Base-by-base conservation (phyloP, 53 echinoderm and acorn worm genomes). In the Henricia sp. region DNA sequence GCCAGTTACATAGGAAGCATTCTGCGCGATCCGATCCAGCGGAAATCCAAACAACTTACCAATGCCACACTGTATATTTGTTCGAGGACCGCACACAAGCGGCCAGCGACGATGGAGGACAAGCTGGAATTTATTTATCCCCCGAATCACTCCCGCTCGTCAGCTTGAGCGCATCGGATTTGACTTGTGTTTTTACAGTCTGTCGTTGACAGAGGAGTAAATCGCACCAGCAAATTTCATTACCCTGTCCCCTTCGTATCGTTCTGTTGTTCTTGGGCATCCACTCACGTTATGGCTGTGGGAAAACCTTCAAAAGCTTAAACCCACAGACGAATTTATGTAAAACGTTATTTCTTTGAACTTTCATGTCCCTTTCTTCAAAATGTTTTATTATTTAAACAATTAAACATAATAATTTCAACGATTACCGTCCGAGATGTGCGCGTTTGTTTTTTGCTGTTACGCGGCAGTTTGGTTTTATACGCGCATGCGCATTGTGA, bases 41-140 rank as follows among this genome's bases (percentile, higher is more conserved):
- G 65, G 63, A 48, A 63, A 46, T n/a, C 80, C 35, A 46, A 77
- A 58, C 44, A 62, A 80, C 80, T n/a, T n/a, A n/a, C 34, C 60
- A 43, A 43, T 25, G 80, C 46, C 80, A 80, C 62, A 80, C 80
- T 80, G 80, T 80, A 80, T 80, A 80, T 80, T 80, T 80, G 46
- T 80, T 64, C 64, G 80, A 62, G 63, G 80, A 80, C 80, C 64
- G 48, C 64, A 44, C 46, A 46, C 19, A 21, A 36, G 33, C 39
- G 29, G 35, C 80, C 62, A 44, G 19, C 48, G 80, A 80, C 80
- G 80, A 80, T 80, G 63, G 80, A 80, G 63, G 20, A 42, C 41
- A 21, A 19, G 46, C 25, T 20, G 21, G 44, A 44, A 46, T 80
- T 65, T 80, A 57, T 80, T 50, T 80, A 44, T 80, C 50, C 60